Conservation (phyloP, 1,140 invertebrate species). For the Cepaea nemoralis region DNA sequence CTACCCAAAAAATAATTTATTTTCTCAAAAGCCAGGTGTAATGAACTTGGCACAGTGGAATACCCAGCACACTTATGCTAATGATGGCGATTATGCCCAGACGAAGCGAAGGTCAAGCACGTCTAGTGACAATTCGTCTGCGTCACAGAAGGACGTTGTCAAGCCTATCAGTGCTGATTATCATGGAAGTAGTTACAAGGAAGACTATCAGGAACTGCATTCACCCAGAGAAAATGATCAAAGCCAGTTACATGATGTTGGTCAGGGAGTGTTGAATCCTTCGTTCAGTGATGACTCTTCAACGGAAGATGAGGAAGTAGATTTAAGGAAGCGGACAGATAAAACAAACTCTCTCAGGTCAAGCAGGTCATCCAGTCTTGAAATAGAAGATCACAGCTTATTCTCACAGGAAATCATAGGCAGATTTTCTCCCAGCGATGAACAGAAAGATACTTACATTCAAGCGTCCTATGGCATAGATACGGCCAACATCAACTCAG, state of each 20-base stretch:
- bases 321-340: background rate
- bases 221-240: background rate
- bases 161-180: background rate
- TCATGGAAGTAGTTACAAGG: background rate
- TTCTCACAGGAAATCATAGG: background rate
- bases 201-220: background rate
- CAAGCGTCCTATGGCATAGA: background rate
- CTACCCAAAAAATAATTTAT: background rate
- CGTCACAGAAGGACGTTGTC: background rate
- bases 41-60: background rate
- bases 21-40: background rate
- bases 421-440: background rate
- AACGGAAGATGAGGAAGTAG: background rate
- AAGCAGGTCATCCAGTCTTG: background rate
- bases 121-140: background rate
- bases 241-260: background rate
- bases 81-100: background rate
- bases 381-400: background rate
- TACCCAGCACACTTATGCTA: background rate
- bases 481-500: background rate
- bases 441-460: background rate
- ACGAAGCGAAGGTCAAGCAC: background rate
- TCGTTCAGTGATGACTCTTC: background rate
- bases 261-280: background rate
- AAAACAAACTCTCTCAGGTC: background rate